Evolutionary conservation across 2,888 invertebrate species (phyloP).

Genomic region (Noctua janthe): DNA sequence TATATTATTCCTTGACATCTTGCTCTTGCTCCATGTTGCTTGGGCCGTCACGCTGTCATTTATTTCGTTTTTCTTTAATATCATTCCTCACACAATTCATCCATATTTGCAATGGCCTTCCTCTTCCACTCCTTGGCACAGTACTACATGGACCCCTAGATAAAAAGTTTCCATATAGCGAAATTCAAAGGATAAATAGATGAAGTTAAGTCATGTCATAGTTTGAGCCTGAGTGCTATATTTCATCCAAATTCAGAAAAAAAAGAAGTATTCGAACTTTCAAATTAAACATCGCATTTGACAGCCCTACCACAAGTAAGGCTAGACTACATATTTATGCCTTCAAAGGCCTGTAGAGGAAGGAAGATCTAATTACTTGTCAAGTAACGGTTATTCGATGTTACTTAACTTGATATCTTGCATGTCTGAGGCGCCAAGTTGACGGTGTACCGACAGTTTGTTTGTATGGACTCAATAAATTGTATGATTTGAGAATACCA

Average conservation of each 20-base stretch:
- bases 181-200: neutral
- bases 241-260: neutral
- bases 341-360: constrained; percentile 56
- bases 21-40: neutral
- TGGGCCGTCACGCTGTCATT: no score
- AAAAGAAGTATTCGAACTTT: neutral
- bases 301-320: constrained; percentile 48
- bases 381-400: constrained; percentile 66
- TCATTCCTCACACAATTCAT: neutral
- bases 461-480: neutral
- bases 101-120: neutral
- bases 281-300: neutral
- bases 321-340: constrained; percentile 60
- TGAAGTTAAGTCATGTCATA: neutral
- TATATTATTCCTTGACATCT: no score
- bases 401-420: constrained; percentile 63
- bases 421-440: constrained; percentile 29
- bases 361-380: constrained; percentile 71
- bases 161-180: neutral
- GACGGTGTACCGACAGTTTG: constrained; percentile 11
- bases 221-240: neutral
- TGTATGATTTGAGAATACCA: neutral
- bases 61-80: neutral
- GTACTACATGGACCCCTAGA: neutral
- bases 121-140: neutral